Conservation (phyloP, 2,113 vertebrate genomes). For the Dasypus novemcinctus region DNA sequence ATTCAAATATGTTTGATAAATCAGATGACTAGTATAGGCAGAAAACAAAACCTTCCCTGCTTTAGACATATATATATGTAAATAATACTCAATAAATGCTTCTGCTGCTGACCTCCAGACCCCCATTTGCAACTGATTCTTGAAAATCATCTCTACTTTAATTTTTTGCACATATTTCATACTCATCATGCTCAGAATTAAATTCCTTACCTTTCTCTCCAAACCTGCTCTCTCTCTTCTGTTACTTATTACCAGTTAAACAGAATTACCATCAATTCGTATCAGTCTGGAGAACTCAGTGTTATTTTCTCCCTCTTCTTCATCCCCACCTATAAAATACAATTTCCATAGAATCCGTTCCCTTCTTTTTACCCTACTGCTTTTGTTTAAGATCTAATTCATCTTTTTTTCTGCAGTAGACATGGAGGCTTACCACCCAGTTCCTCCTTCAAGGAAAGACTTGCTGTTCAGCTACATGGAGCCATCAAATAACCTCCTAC, state of each 20-base stretch:
- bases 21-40: too few relatives aligned
- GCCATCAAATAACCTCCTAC: not conserved
- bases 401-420: not conserved
- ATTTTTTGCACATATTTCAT: constrained; percentile 42
- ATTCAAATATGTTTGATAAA: too few relatives aligned
- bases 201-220: not conserved
- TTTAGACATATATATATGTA: not conserved
- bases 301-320: not conserved
- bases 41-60: too few relatives aligned
- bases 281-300: not conserved
- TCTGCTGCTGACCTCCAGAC: not conserved
- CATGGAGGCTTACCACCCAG: too few relatives aligned
- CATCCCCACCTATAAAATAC: not conserved
- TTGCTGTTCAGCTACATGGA: not conserved
- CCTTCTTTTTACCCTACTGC: not conserved
- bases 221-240: not conserved
- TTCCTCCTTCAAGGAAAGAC: not conserved
- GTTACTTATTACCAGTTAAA: not conserved
- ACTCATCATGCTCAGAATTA: constrained; percentile 17
- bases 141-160: constrained; percentile 26
- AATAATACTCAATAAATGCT: not conserved
- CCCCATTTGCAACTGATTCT: not conserved
- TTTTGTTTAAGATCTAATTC: not conserved
- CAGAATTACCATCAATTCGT: constrained; percentile 8
- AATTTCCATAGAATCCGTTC: not conserved